Base-by-base conservation (phyloP, 1,140 invertebrate species). In the Dermatophagoides farinae region DNA sequence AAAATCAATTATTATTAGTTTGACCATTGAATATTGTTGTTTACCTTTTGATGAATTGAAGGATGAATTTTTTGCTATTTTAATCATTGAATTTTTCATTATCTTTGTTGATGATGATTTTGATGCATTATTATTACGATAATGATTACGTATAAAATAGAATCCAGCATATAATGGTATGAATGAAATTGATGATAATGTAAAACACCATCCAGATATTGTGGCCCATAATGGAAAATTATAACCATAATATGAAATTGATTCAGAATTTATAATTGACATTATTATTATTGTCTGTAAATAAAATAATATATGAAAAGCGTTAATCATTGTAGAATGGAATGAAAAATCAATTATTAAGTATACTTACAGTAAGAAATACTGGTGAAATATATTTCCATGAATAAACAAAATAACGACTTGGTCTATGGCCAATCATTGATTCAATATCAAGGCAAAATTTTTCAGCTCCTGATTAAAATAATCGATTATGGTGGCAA, bases 161-260 rank as follows among this genome's bases (percentile, higher is more conserved):
- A 50, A 18, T 12, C 4, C 10, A 5, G 47, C 47, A 50, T 64
- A 59, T 1, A 76, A 22, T 0, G 82, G 82, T 65, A 83, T 82
- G 78, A 84, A 81, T 38, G 82, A 72, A 16, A 84, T 81, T 11
- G 83, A 83, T 39, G 81, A 81, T 46, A 81, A 73, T 12, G 82
- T 80, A 22, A 86, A 73, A 6, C 75, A 71, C 82, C 82, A 84
- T 46, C 83, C 84, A 6, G 84, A 68, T 57, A 77, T 76, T 67
- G 81, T 80, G 1, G 82, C 82, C 83, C 83, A 85, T 59, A 65
- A 70, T 0, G 84, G 84, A 67, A 83, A 86, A 6, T 69, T 70
- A 68, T 85, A 84, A 23, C 77, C 75, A 62, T 79, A 77, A 69
- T 85, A 85, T 50, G 76, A 72, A 18, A 84, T 68, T 8, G 80